Base-by-base conservation (phyloP, 2,113 vertebrate genomes). In the Oncorhynchus clarkii region DNA sequence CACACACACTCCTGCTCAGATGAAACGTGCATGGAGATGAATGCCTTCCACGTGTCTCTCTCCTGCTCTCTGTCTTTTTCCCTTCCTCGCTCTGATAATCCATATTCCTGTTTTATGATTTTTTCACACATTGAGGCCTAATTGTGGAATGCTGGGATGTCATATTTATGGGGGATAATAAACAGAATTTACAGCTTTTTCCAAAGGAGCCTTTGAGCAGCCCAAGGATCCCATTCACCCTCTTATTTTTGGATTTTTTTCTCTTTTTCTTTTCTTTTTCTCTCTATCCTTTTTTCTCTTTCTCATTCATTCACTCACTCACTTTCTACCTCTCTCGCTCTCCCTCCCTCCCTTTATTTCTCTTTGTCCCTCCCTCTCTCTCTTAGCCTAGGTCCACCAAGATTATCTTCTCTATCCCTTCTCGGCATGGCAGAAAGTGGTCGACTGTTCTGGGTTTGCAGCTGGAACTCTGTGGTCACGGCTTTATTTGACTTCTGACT, bases 81-180 rank as follows among this genome's bases (percentile, higher is more conserved):
- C 14, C 49, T 51, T 51, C 49, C 49, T 51, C 39, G 39, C 39
- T 9, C 49, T 14, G 11, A 87, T 80, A 82, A 82, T 81, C 80
- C 84, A 82, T 85, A 84, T 89, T 87, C 85, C 72, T 84, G 79
- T 72, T 85, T 86, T 85, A 83, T 85, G 79, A 85, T 88, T 89
- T 91, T 85, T 90, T 83, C 86, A 86, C 88, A 87, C 85, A 80
- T 87, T 70, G 79, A 85, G 88, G 82, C 80, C 86, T 84, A 86
- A 95, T 95, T 94, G 92, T 92, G 93, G 94, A 94, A 95, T 95
- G 94, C 81, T 89, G 85, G 91, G 48, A 93, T 95, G 94, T 94
- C 93, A 90, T 93, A 94, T 96, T 96, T 95, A 95, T 84, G 94
- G 94, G 34, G 73, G 78, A 39, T 90, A 86, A 89, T 95, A 92